A percentile compares a stretch with the other conserved stretches of the same genome.
Evolutionary conservation across 2,797 vertebrate species (phyloP).

Genomic region (Pseudocheirus occidentalis): DNA sequence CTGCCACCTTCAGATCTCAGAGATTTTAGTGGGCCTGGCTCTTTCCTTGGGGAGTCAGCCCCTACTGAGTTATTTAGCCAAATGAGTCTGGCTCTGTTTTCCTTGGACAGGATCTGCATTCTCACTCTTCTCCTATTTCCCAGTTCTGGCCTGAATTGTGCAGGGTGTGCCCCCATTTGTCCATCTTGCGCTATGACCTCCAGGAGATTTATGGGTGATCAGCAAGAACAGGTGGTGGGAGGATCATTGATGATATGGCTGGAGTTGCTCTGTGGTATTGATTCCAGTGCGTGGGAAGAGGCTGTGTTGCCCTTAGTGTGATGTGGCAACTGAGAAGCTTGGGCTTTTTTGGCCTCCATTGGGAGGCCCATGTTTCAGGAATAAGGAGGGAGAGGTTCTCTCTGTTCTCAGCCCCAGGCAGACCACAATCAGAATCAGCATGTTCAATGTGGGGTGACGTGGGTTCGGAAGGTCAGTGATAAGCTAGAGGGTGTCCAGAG

Average conservation of each 20-base stretch:
- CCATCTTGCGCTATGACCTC: conserved; percentile 43
- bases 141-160: neutral
- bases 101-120: neutral
- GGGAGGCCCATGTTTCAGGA: neutral
- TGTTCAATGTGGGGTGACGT: neutral
- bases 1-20: neutral
- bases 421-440: neutral
- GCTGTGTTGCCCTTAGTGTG: neutral
- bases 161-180: neutral
- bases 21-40: neutral
- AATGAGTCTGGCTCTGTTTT: neutral
- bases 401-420: neutral
- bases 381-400: neutral
- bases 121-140: neutral
- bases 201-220: conserved; percentile 71
- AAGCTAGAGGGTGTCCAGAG: neutral
- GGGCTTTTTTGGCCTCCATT: neutral
- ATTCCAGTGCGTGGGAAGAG: neutral
- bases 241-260: conserved; percentile 11
- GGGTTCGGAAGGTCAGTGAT: neutral
- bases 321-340: neutral
- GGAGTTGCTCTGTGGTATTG: neutral
- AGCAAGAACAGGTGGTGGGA: conserved; percentile 68
- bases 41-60: neutral
- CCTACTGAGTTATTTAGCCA: neutral